Conservation (phyloP, 2,113 vertebrate species). For the Mormoops blainvillei region DNA sequence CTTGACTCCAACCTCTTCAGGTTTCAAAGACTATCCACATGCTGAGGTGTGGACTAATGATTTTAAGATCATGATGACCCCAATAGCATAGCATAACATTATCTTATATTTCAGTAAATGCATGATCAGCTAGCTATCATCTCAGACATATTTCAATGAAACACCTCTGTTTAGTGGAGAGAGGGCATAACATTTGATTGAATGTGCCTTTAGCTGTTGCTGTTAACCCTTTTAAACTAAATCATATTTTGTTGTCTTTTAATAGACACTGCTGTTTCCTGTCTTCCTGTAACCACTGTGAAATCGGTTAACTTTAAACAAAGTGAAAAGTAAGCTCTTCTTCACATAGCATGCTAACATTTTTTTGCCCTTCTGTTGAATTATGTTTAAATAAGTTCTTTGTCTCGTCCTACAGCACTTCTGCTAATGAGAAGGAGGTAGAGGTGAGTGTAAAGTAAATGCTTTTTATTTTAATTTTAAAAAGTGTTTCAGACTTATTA, state of each 20-base stretch:
- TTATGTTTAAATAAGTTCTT: background rate
- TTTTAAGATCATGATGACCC: background rate
- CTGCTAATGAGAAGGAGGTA: conserved; percentile 90
- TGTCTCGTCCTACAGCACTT: conserved; percentile 79
- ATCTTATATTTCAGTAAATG: background rate
- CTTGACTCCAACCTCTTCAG: background rate
- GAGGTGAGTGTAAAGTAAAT: conserved; percentile 83
- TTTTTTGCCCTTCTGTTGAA: background rate
- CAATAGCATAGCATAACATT: background rate
- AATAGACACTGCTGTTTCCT: conserved; percentile 55
- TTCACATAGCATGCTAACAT: background rate
- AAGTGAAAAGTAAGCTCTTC: conserved; percentile 76
- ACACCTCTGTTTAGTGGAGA: background rate
- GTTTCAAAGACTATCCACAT: background rate
- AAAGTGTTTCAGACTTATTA: background rate
- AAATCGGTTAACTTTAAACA: conserved; percentile 74
- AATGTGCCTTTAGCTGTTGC: background rate
- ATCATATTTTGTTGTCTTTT: background rate
- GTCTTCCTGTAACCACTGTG: conserved; percentile 44
- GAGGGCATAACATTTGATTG: background rate
- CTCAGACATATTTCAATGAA: background rate
- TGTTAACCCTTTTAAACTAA: background rate
- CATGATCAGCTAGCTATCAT: background rate
- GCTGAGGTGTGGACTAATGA: background rate
- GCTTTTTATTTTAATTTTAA: background rate